Base-by-base conservation (phyloP, 1,140 invertebrate species). In the Trichonephila inaurata region DNA sequence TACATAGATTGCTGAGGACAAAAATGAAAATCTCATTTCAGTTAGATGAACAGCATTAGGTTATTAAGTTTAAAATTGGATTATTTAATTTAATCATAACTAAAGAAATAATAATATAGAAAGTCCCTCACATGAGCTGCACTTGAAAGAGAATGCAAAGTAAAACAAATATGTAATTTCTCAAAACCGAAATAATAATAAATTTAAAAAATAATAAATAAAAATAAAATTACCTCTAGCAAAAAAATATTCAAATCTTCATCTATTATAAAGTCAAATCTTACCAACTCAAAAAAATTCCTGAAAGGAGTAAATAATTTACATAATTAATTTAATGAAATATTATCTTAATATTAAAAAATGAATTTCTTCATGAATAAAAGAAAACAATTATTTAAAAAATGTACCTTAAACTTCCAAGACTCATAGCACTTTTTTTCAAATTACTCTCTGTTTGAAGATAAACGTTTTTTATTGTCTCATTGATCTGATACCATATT, bases 241-340 rank as follows among this genome's bases (percentile, higher is more conserved):
- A 99, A 96, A 95, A 97, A 98, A 4, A 99, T 97, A 83, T 98
- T 98, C 0, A 99, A 95, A 85, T 99, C 96, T 94, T 98, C 97
- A 95, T 99, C 98, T 10, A 99, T 96, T 0, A 99, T 97, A 95
- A 99, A 98, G 96, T 99, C 99, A 95, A 99, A 98, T 83, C 99
- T 96, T 95, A 99, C 97, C 96, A 99, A 96, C 96, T 99, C 99
- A 96, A 99, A 99, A 95, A 99, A 99, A 95, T 98, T 98, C 66
- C 97, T 96, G 92, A 44, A 95, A 95, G n/a, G 88, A 8, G 92
- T 72, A 62, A 81, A 88, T 19, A 18, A 51, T 2, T 72, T 19
- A 3, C 81, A 83, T 44, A 21, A 83, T 19, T 28, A 1, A 28
- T 28, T 28, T 28, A 82, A 69, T n/a, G n/a, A 51, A 40, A 82